Percentiles rank a stretch among this genome's conserved stretches.
phyloP scores from a whole-genome alignment of 2,888 invertebrate species.

The Selenia dentaria region DNA sequence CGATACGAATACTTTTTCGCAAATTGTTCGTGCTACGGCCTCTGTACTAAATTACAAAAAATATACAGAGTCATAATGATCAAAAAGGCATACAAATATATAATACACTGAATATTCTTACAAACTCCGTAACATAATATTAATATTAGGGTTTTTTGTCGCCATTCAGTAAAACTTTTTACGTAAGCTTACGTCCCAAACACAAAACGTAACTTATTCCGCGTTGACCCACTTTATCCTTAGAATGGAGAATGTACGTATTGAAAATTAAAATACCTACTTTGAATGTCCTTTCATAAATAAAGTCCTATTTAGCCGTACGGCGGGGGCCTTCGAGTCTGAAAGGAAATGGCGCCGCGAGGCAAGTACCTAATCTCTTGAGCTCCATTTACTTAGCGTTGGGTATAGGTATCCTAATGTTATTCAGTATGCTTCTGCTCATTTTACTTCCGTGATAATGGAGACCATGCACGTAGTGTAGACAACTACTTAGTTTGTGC shows the following conservation, averaged over 20 bases:
- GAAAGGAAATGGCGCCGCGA: constrained; percentile 5
- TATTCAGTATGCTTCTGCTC: constrained; percentile 1
- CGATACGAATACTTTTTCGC: too few species aligned
- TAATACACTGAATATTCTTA: too few species aligned
- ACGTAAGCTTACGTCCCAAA: constrained; percentile 36
- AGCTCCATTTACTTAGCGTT: constrained; percentile 12
- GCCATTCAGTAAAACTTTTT: too few species aligned
- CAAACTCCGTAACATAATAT: too few species aligned
- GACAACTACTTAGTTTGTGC: too few species aligned
- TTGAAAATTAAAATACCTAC: constrained; percentile 41
- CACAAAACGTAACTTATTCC: constrained; percentile 39
- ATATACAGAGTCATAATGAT: too few species aligned
- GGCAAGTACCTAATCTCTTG: constrained; percentile 12
- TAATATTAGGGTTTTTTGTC: too few species aligned
- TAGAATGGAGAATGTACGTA: constrained; percentile 41
- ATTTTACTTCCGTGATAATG: background rate
- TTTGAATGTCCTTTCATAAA: constrained; percentile 23
- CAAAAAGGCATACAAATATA: too few species aligned
- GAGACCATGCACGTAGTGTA: background rate
- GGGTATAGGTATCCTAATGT: constrained; percentile 2
- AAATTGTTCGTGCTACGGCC: too few species aligned
- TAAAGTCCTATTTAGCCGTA: constrained; percentile 12
- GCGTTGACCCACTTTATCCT: constrained; percentile 37
- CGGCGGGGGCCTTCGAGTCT: constrained; percentile 7
- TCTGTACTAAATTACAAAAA: too few species aligned